Evolutionary conservation across 2,888 invertebrate genomes (phyloP), one percentile per base, ranked within the genome.

Genomic region (Apantesis nais): DNA sequence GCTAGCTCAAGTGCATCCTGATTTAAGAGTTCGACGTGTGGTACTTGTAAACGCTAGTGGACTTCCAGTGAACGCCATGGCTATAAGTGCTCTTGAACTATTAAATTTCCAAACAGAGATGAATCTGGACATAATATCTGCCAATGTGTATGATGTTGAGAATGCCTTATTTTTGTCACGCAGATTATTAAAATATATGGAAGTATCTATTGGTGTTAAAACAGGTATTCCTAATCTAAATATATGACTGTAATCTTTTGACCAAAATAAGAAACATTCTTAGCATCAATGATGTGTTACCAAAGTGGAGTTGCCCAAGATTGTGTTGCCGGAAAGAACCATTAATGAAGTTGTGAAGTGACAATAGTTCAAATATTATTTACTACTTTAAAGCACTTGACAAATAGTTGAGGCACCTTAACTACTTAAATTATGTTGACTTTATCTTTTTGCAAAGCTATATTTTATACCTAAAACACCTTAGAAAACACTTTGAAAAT

Each of bases 161-260:
- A 91, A 90, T 76, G 89, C 88, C 7, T 58, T 75, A 8, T 88
- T 86, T 74, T 81, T 95, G 62, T 94, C 94, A 4, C 85, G 82
- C 70, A 90, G 89, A 77, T 82, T 95, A 44, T 74, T 95, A 5
- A 92, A 89, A 76, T 93, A 93, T 72, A 82, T 95, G 66, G 92
- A 93, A 90, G 92, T 92, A 19, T 89, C 92, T 62, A 62, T 93
- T 75, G 95, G 95, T 81, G 80, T 90, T 39, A 89, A 88, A 62
- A 94, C 94, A 78, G 95, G 95, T 71, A 88, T 95, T 72, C 95
- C 95, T 37, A 94, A 94, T 84, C 68, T 95, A 68, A 92, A 94
- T 88, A 83, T 93, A 63, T 92, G 74, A 90, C 16, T n/a, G 29
- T 39, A 29, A 55, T 66, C 14, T 52, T 39, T 55, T 16, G 14